Percentiles rank a stretch among this genome's conserved stretches.
These are phyloP conservation scores for Pharmacophagus antenor DNA, from an alignment of 2,888 invertebrate genomes.

Conservation along the genomic window DNA sequence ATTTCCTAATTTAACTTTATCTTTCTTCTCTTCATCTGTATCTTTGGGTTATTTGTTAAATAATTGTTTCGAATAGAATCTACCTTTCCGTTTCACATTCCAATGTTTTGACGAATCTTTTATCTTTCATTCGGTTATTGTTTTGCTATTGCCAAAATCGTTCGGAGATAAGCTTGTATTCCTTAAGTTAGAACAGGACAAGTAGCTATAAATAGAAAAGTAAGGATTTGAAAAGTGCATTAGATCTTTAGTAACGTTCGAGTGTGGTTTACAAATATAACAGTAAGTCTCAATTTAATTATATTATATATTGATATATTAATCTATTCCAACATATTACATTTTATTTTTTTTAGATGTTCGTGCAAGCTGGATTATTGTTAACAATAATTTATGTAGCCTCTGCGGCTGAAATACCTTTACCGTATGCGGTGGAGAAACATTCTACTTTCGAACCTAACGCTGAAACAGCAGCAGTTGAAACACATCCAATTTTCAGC, in stretches of 20 bases:
- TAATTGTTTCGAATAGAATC: neutral
- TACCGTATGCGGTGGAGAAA: conserved; percentile 48
- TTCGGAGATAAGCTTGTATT: conserved; percentile 47
- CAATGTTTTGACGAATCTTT: conserved; percentile 60
- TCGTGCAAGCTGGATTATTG: conserved; percentile 43
- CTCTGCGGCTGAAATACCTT: conserved; percentile 56
- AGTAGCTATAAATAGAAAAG: conserved; percentile 55
- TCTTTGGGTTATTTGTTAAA: neutral
- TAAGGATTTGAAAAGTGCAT: conserved; percentile 31
- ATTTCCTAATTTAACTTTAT: no score
- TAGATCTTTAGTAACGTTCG: conserved; percentile 10
- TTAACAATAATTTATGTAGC: conserved; percentile 41
- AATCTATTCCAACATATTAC: neutral
- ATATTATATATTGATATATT: neutral
- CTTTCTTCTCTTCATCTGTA: no score
- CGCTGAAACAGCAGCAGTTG: conserved; percentile 44
- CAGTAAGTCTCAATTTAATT: conserved; percentile 14
- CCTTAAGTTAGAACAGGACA: conserved; percentile 36
- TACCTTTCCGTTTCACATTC: conserved; percentile 45
- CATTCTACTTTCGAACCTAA: conserved; percentile 51
- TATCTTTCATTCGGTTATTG: conserved; percentile 37
- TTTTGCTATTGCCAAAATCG: conserved; percentile 53
- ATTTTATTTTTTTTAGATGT: conserved; percentile 58
- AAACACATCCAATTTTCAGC: conserved; percentile 46
- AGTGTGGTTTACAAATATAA: conserved; percentile 4